These are phyloP conservation scores for Drosophila funebris DNA, from an alignment of 1,140 invertebrate genomes.

Conservation along the genomic window DNA sequence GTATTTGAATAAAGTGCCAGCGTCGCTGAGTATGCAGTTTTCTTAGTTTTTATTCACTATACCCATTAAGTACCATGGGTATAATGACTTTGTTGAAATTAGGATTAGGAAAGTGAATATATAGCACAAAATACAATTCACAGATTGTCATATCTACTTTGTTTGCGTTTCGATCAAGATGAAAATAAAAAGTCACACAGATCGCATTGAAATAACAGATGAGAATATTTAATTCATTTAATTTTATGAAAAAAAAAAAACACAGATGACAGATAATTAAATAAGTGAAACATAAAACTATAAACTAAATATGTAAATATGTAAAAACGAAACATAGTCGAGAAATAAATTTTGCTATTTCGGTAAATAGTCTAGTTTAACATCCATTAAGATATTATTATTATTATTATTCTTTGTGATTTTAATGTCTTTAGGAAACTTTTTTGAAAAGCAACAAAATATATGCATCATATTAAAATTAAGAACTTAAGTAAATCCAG, in stretches of 20 bases:
- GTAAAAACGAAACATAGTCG: slow-evolving; percentile 15
- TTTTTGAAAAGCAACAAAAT: slow-evolving; percentile 69
- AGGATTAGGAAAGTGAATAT: slow-evolving; percentile 34
- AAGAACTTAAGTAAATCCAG: slow-evolving; percentile 13
- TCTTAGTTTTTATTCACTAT: background rate
- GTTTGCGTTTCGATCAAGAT: slow-evolving; percentile 31
- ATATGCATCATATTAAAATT: slow-evolving; percentile 46
- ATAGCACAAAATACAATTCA: slow-evolving; percentile 54
- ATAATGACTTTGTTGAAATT: slow-evolving; percentile 32
- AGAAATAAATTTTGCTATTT: slow-evolving; percentile 32
- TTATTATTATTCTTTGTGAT: slow-evolving; percentile 10
- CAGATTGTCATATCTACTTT: slow-evolving; percentile 72
- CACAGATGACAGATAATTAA: slow-evolving; percentile 46
- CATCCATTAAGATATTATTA: slow-evolving; percentile 6
- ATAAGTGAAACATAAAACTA: slow-evolving; percentile 46
- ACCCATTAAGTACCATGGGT: background rate
- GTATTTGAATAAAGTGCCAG: slow-evolving; percentile 74
- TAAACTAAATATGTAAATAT: slow-evolving; percentile 31
- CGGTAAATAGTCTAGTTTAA: slow-evolving; percentile 27
- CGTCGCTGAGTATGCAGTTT: slow-evolving; percentile 59
- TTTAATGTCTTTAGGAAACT: slow-evolving; percentile 76
- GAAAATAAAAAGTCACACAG: slow-evolving; percentile 60
- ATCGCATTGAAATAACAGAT: slow-evolving; percentile 58
- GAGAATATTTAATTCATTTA: slow-evolving; percentile 66
- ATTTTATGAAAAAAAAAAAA: slow-evolving; percentile 42